Percentiles rank a stretch among this genome's conserved stretches.
Evolutionary conservation across 2,888 invertebrate genomes (phyloP).

Genomic region (Gortyna flavago): DNA sequence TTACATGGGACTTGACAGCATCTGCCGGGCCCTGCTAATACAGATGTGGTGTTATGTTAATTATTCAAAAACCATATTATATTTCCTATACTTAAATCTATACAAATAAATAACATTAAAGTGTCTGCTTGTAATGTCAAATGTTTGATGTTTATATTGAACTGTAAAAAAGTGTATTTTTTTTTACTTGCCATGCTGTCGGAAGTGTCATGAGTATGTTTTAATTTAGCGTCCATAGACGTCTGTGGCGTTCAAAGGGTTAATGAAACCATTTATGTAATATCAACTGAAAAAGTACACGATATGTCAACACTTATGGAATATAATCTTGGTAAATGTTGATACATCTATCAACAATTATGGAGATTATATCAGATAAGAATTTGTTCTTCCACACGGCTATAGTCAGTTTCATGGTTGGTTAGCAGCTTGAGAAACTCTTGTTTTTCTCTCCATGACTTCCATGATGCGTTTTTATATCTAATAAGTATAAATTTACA

Average conservation of each 20-base stretch:
- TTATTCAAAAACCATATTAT: no score
- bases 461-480: neutral
- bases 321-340: slow-evolving; percentile 21
- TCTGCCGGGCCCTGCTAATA: neutral
- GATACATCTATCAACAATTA: slow-evolving; percentile 14
- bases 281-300: neutral
- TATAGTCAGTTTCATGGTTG: neutral
- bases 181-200: no score
- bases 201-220: no score
- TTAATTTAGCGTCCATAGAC: no score
- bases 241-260: no score
- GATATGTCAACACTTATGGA: neutral
- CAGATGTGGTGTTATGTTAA: no score
- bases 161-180: no score
- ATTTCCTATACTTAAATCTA: no score
- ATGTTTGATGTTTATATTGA: no score
- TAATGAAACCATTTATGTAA: neutral
- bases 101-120: no score
- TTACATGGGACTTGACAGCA: neutral
- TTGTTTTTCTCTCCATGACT: neutral
- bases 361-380: slow-evolving; percentile 7
- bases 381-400: slow-evolving; percentile 12
- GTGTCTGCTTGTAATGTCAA: no score
- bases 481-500: neutral
- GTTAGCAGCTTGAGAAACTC: no score